Percentiles rank a stretch among this genome's conserved stretches.
Conservation (phyloP, 2,888 invertebrate genomes). For the Phyllotreta striolata region DNA sequence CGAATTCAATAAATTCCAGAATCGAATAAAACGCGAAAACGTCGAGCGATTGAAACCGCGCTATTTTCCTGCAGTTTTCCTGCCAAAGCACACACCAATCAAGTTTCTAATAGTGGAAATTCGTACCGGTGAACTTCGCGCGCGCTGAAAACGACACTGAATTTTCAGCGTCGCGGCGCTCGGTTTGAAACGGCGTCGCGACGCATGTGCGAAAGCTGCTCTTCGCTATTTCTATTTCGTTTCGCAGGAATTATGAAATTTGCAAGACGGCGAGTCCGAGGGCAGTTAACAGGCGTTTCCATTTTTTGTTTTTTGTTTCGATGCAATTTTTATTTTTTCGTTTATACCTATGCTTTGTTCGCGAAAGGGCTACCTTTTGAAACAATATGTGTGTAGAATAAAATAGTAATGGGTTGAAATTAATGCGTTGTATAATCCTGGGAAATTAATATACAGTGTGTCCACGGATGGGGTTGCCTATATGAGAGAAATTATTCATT, state of each 20-base stretch:
- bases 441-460: too few species aligned
- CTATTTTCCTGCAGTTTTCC: constrained; percentile 26
- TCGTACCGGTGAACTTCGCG: constrained; percentile 47
- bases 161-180: constrained; percentile 48
- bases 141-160: constrained; percentile 55
- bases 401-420: too few species aligned
- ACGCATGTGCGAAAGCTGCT: constrained; percentile 29
- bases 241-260: constrained; percentile 34
- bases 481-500: too few species aligned
- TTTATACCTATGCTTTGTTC: neutral
- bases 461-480: too few species aligned
- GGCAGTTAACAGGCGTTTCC: constrained; percentile 1
- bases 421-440: too few species aligned
- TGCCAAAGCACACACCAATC: constrained; percentile 33
- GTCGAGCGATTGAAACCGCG: constrained; percentile 6
- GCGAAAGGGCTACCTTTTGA: neutral
- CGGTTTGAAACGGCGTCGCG: constrained; percentile 23
- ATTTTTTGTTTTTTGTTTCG: constrained; percentile 8
- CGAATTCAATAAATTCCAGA: constrained; percentile 17
- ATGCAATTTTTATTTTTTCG: constrained; percentile 18
- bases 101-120: constrained; percentile 34
- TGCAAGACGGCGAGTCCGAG: constrained; percentile 19
- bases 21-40: constrained; percentile 11
- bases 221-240: constrained; percentile 27
- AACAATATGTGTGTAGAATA: neutral